Evolutionary conservation across 2,888 invertebrate species (phyloP).

Genomic region (Meganola albula): DNA sequence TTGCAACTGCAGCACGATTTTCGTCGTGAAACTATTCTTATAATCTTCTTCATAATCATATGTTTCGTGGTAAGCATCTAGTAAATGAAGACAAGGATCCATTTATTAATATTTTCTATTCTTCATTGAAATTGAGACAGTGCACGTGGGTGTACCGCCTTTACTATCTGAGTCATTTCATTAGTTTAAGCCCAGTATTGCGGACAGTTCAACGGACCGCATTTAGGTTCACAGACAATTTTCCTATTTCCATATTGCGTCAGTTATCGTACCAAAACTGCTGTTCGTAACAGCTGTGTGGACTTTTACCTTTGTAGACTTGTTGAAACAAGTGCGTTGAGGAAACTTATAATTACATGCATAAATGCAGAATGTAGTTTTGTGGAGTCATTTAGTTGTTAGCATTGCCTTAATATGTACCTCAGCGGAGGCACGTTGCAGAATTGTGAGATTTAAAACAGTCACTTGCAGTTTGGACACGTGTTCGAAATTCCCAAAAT

Average conservation of each 20-base stretch:
- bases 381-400: too few relatives aligned
- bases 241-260: conserved; percentile 57
- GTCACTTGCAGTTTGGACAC: too few relatives aligned
- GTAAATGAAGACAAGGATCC: conserved; percentile 23
- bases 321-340: background rate
- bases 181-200: conserved; percentile 41
- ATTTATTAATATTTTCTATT: conserved; percentile 22
- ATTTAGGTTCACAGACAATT: conserved; percentile 51
- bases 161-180: conserved; percentile 38
- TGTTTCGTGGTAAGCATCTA: too few relatives aligned
- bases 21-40: too few relatives aligned
- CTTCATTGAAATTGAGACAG: conserved; percentile 28
- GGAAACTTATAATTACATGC: too few relatives aligned
- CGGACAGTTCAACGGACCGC: conserved; percentile 54
- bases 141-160: conserved; percentile 33
- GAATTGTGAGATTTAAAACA: too few relatives aligned
- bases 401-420: too few relatives aligned
- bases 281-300: background rate
- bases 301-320: background rate
- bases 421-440: too few relatives aligned
- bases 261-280: conserved; percentile 21
- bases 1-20: conserved; percentile 47
- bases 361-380: too few relatives aligned
- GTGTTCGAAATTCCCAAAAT: too few relatives aligned
- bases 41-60: too few relatives aligned